Percentiles rank a stretch among this genome's conserved stretches.
Conservation (phyloP, 2,113 vertebrate genomes). For the Leiothrix lutea region DNA sequence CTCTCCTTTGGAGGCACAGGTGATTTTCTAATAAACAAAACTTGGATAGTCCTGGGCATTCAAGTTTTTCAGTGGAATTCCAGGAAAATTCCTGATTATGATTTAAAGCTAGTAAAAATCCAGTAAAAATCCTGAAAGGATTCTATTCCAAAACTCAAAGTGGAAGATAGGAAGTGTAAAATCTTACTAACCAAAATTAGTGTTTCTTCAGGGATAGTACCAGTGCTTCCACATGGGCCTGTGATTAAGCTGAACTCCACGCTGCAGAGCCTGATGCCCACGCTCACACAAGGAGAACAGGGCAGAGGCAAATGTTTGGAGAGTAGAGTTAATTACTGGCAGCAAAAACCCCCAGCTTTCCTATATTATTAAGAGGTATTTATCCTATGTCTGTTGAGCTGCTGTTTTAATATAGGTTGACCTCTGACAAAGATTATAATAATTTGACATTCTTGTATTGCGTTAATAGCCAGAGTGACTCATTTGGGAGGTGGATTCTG, state of each 20-base stretch:
- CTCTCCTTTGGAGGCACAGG: not conserved
- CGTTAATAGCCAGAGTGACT: not conserved
- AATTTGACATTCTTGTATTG: slow-evolving; percentile 12
- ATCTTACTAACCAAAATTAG: not conserved
- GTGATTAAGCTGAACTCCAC: not conserved
- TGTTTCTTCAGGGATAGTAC: not conserved
- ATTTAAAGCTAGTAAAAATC: not conserved
- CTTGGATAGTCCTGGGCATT: not conserved
- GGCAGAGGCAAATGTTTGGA: not conserved
- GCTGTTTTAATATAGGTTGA: slow-evolving; percentile 8
- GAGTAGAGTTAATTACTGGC: not conserved
- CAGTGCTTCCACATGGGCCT: not conserved
- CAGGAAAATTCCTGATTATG: not conserved
- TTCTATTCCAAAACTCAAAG: not conserved
- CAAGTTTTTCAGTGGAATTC: not conserved
- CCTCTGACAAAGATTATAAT: slow-evolving; percentile 35
- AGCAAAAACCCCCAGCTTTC: not conserved
- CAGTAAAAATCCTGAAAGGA: not conserved
- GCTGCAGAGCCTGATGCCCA: fast-evolving
- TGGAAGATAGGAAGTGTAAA: not conserved
- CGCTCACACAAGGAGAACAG: not conserved
- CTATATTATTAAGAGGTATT: slow-evolving; percentile 1
- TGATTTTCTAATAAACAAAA: not conserved
- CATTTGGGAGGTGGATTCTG: not conserved
- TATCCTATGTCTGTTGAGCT: slow-evolving; percentile 8